phyloP scores from a whole-genome alignment of 2,113 vertebrate genomes.

The Dasyprocta punctata region DNA sequence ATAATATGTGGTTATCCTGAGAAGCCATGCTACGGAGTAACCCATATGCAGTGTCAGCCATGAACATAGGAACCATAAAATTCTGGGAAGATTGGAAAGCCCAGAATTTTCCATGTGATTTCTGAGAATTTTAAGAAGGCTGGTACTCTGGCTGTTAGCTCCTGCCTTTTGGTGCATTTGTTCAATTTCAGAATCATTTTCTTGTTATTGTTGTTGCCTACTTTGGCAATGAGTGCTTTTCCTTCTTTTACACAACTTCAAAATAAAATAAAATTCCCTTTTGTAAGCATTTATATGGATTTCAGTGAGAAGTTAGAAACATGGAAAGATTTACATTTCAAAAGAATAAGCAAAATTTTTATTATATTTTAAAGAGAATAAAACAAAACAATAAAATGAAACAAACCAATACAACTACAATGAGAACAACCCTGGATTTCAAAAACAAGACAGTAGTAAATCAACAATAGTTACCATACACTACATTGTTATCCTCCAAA shows the following conservation, averaged over 20 bases:
- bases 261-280: slow-evolving; percentile 43
- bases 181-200: neutral
- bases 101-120: neutral
- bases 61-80: neutral
- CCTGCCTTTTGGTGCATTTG: neutral
- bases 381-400: no score
- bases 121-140: neutral
- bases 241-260: neutral
- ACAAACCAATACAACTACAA: no score
- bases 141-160: neutral
- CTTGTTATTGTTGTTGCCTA: neutral
- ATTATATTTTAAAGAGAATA: no score
- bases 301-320: neutral
- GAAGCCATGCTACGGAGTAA: neutral
- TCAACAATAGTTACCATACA: no score
- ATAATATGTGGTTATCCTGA: neutral
- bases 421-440: no score
- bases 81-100: neutral
- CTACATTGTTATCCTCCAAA: no score
- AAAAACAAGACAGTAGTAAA: no score
- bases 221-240: neutral
- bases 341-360: neutral
- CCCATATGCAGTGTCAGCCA: accelerated
- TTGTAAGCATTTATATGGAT: neutral
- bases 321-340: slow-evolving; percentile 34